A percentile compares a stretch with the other conserved stretches of the same genome.
Evolutionary conservation across 1,140 invertebrate genomes (phyloP).

Genomic region (Lucilia cuprina): DNA sequence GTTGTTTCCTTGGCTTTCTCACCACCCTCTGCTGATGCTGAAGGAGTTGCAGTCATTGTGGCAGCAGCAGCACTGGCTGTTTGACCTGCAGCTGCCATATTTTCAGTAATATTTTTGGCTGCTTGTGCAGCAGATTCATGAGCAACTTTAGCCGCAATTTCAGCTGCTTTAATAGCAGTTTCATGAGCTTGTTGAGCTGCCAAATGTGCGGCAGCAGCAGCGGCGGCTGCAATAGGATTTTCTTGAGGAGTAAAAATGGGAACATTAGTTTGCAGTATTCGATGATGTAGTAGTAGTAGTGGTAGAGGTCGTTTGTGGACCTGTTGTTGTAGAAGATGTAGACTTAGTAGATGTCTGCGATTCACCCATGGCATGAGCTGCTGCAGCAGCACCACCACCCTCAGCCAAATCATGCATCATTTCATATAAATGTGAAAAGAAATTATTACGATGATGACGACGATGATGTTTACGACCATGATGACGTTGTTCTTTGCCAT

Average conservation of each 20-base stretch:
- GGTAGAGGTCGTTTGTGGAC: background rate
- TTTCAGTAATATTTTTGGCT: slow-evolving; percentile 1
- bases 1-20: background rate
- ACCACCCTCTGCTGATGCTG: too few relatives aligned
- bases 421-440: slow-evolving; percentile 53
- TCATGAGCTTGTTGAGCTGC: slow-evolving; percentile 32
- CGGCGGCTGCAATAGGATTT: background rate
- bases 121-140: slow-evolving; percentile 29
- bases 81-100: background rate
- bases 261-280: background rate
- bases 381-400: slow-evolving; percentile 37
- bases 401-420: slow-evolving; percentile 58
- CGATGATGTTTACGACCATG: slow-evolving; percentile 40
- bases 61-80: slow-evolving; percentile 39
- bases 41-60: too few relatives aligned
- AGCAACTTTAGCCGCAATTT: slow-evolving; percentile 15
- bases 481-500: slow-evolving; percentile 44
- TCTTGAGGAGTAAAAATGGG: background rate
- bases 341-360: background rate
- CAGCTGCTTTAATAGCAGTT: background rate
- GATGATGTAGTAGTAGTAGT: background rate
- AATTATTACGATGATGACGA: slow-evolving; percentile 43
- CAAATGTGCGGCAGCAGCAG: slow-evolving; percentile 12
- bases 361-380: slow-evolving; percentile 17
- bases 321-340: slow-evolving; percentile 21